Evolutionary conservation across 35 echinoderm and acorn worm species (phyloP).

Genomic region (Apostichopus californicus): DNA sequence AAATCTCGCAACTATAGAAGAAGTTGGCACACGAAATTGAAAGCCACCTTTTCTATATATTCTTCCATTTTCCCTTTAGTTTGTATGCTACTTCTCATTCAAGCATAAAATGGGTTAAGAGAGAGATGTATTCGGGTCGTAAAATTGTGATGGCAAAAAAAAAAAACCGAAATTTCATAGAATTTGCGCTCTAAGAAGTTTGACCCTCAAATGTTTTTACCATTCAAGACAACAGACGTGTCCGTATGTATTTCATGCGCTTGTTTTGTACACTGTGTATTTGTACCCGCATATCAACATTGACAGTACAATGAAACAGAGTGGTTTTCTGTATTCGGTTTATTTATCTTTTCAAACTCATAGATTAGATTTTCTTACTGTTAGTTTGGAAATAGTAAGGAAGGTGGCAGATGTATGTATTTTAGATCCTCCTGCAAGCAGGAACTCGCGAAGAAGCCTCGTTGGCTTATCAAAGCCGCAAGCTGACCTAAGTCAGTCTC

Average conservation of each 20-base stretch:
- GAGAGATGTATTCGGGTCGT: constrained; percentile 24
- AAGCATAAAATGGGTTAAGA: constrained; percentile 51
- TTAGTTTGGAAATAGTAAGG: too few relatives aligned
- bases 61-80: constrained; percentile 3
- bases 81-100: constrained; percentile 10
- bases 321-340: too few relatives aligned
- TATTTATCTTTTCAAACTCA: too few relatives aligned
- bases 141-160: neutral
- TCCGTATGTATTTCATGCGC: neutral
- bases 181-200: neutral
- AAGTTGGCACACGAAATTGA: constrained; percentile 26
- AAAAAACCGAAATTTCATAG: neutral
- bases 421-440: too few relatives aligned
- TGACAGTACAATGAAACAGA: too few relatives aligned
- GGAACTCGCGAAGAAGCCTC: too few relatives aligned
- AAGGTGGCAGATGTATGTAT: too few relatives aligned
- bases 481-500: too few relatives aligned
- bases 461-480: too few relatives aligned
- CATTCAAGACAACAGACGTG: neutral
- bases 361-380: too few relatives aligned
- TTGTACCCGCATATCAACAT: too few relatives aligned
- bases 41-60: neutral
- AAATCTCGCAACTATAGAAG: constrained; percentile 14
- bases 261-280: too few relatives aligned
- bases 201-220: neutral